Evolutionary conservation across 2,888 invertebrate genomes (phyloP).

Genomic region (Eustalomyia histrio): DNA sequence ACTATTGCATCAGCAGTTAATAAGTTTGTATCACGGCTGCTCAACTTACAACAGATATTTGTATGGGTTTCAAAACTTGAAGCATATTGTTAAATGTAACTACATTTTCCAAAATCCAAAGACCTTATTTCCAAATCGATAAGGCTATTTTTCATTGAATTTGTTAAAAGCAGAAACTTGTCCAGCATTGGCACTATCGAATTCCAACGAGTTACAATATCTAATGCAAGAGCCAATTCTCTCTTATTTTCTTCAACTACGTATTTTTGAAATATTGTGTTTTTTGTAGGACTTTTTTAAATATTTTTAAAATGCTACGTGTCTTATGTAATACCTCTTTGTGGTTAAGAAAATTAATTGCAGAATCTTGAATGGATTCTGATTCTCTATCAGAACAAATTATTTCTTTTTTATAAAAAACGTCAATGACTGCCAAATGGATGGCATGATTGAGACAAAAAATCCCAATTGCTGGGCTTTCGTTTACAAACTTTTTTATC

Average conservation of each 20-base stretch:
- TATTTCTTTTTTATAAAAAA: constrained; percentile 7
- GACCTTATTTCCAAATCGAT: constrained; percentile 11
- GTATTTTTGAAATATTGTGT: too few relatives aligned
- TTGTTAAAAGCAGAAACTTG: constrained; percentile 15
- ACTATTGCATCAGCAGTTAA: constrained; percentile 25
- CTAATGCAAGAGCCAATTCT: not conserved
- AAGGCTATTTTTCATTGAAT: constrained; percentile 11
- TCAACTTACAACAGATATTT: constrained; percentile 10
- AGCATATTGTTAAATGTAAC: not conserved
- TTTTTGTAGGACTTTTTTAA: too few relatives aligned
- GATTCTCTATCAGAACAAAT: not conserved
- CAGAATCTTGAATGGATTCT: not conserved
- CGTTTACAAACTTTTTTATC: constrained; percentile 8
- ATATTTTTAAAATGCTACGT: too few relatives aligned
- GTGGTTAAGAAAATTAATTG: too few relatives aligned
- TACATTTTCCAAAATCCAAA: constrained; percentile 1
- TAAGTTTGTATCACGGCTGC: not conserved
- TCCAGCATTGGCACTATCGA: constrained; percentile 6
- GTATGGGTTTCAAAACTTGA: constrained; percentile 9
- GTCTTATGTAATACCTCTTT: too few relatives aligned
- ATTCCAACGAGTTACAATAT: constrained; percentile 6
- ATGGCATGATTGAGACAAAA: constrained; percentile 8
- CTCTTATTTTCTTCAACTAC: too few relatives aligned
- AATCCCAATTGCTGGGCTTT: constrained; percentile 8
- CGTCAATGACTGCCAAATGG: constrained; percentile 14